A percentile compares a stretch with the other conserved stretches of the same genome.
These are phyloP conservation scores for Himantopus leucocephalus DNA, from an alignment of 2,113 vertebrate genomes.

Conservation along the genomic window DNA sequence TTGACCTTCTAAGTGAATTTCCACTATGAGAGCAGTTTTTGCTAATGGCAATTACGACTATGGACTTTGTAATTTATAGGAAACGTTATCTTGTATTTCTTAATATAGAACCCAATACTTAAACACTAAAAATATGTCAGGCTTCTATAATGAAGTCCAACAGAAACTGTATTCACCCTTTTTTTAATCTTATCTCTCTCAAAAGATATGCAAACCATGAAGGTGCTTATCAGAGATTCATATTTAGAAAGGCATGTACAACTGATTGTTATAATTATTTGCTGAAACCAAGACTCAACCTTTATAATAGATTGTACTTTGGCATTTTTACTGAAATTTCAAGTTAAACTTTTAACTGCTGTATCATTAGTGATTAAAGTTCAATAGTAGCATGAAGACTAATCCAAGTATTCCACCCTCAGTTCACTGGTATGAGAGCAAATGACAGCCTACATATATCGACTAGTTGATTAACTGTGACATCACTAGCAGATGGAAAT, in stretches of 20 bases:
- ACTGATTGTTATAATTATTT: not conserved
- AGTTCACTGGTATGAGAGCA: not conserved
- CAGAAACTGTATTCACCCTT: not conserved
- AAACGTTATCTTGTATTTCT: not conserved
- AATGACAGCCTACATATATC: not conserved
- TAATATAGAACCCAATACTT: not conserved
- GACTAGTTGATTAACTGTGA: not conserved
- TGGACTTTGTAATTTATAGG: not conserved
- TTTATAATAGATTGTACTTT: not conserved
- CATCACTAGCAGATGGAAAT: not conserved
- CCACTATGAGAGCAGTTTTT: not conserved
- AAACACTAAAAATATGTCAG: not conserved
- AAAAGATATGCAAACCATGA: not conserved
- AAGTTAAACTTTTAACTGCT: not conserved
- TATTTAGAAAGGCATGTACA: not conserved
- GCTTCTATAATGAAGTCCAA: not conserved
- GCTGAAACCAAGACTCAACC: not conserved
- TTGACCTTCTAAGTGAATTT: not conserved
- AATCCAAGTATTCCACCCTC: not conserved
- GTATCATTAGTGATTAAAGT: not conserved
- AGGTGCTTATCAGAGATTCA: not conserved
- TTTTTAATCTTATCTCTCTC: not conserved
- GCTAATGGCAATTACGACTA: not conserved
- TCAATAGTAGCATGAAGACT: not conserved
- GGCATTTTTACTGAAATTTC: not conserved